Percentiles rank a stretch among this genome's conserved stretches.
These are phyloP conservation scores for Cavia porcellus DNA, from an alignment of 2,113 vertebrate genomes.

Conservation along the genomic window DNA sequence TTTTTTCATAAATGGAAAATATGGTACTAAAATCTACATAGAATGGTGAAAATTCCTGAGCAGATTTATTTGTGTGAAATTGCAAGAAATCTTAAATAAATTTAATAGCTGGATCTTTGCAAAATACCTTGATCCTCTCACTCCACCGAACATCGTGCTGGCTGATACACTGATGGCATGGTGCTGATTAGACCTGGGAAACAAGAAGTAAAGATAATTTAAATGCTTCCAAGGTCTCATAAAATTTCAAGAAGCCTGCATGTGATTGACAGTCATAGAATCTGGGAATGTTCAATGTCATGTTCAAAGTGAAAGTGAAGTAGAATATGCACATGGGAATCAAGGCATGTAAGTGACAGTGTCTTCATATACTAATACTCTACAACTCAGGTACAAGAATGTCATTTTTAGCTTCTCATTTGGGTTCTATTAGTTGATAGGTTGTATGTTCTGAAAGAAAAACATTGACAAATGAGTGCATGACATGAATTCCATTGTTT, in stretches of 20 bases:
- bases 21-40: constrained; percentile 12
- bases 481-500: neutral
- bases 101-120: neutral
- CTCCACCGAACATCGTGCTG: neutral
- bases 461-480: neutral
- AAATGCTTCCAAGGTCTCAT: constrained; percentile 1
- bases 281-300: neutral
- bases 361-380: neutral
- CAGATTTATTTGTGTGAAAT: neutral
- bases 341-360: neutral
- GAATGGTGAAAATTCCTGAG: neutral
- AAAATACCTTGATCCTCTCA: neutral
- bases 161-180: neutral
- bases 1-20: neutral
- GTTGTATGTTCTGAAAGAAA: neutral
- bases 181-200: neutral
- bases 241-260: neutral
- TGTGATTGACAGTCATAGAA: neutral
- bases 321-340: neutral
- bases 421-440: neutral
- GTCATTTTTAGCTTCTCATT: neutral
- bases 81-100: neutral
- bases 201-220: neutral
- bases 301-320: neutral
- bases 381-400: neutral